Evolutionary conservation across 2,888 invertebrate species (phyloP).

Genomic region (Lepidocyrtoides sp.): DNA sequence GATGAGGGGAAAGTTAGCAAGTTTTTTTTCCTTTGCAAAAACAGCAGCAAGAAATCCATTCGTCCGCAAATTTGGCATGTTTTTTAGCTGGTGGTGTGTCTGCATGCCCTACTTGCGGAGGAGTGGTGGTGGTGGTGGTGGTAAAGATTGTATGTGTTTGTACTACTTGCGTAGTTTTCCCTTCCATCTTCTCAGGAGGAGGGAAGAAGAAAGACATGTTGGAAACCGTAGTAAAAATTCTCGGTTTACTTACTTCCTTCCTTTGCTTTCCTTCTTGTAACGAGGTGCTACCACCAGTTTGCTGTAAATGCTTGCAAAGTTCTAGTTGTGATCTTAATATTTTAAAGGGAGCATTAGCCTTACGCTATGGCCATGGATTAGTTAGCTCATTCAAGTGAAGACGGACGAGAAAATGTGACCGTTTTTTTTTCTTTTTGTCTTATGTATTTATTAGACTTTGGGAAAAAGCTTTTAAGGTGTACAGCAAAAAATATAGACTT

Average conservation of each 20-base stretch:
- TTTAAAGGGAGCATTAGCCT: slow-evolving; percentile 71
- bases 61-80: slow-evolving; percentile 72
- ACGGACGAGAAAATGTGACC: slow-evolving; percentile 37
- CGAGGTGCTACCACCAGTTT: not conserved
- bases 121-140: too few species aligned
- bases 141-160: not conserved
- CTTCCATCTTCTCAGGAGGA: slow-evolving; percentile 12
- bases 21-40: slow-evolving; percentile 58
- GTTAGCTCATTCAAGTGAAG: slow-evolving; percentile 72
- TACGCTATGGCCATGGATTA: too few species aligned
- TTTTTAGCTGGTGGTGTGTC: slow-evolving; percentile 53
- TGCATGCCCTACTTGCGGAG: slow-evolving; percentile 50
- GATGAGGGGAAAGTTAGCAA: slow-evolving; percentile 71
- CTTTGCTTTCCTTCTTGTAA: slow-evolving; percentile 1
- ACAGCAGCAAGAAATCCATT: slow-evolving; percentile 64
- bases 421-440: not conserved
- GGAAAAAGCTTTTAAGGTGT: slow-evolving; percentile 35
- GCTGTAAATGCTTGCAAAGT: not conserved
- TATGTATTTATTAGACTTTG: not conserved
- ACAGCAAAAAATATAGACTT: not conserved
- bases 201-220: slow-evolving; percentile 19
- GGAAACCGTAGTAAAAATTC: slow-evolving; percentile 26
- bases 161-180: slow-evolving; percentile 47
- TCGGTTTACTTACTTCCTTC: slow-evolving; percentile 9
- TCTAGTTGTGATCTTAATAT: slow-evolving; percentile 5